These are phyloP conservation scores for Cotesia chilonis DNA, from an alignment of 1,140 invertebrate species.

Conservation along the genomic window DNA sequence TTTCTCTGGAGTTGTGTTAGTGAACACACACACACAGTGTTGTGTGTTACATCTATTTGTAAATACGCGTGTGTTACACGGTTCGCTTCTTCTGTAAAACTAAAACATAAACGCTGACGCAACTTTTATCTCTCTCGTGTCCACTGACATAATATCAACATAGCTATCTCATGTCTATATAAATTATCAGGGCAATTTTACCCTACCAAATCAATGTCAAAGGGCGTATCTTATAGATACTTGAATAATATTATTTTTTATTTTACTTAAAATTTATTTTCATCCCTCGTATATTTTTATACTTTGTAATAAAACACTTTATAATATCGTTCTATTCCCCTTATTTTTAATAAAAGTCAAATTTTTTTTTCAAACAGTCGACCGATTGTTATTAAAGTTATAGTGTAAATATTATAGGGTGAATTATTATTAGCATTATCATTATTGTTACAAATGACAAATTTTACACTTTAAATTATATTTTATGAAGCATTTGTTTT, in stretches of 20 bases:
- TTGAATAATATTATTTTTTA: neutral
- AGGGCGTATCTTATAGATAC: neutral
- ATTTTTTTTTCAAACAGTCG: too few relatives aligned
- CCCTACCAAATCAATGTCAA: slow-evolving; percentile 16
- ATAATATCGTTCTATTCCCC: too few relatives aligned
- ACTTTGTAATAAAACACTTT: too few relatives aligned
- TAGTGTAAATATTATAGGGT: too few relatives aligned
- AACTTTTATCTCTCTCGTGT: slow-evolving; percentile 4
- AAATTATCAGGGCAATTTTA: slow-evolving; percentile 16
- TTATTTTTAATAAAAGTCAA: too few relatives aligned
- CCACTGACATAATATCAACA: slow-evolving; percentile 1
- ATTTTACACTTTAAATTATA: too few relatives aligned
- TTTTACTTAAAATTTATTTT: neutral
- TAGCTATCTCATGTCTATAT: neutral
- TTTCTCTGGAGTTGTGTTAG: slow-evolving; percentile 18
- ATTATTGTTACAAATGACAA: too few relatives aligned
- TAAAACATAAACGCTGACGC: slow-evolving; percentile 16
- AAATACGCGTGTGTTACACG: slow-evolving; percentile 23
- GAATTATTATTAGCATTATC: too few relatives aligned
- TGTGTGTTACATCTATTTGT: neutral
- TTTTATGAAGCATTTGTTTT: too few relatives aligned
- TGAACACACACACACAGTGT: too few relatives aligned
- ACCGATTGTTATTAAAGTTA: too few relatives aligned
- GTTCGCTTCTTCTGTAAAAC: slow-evolving; percentile 19
- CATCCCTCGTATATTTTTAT: too few relatives aligned